Evolutionary conservation across 2,113 vertebrate genomes (phyloP).

Genomic region (Elaphurus davidianus): DNA sequence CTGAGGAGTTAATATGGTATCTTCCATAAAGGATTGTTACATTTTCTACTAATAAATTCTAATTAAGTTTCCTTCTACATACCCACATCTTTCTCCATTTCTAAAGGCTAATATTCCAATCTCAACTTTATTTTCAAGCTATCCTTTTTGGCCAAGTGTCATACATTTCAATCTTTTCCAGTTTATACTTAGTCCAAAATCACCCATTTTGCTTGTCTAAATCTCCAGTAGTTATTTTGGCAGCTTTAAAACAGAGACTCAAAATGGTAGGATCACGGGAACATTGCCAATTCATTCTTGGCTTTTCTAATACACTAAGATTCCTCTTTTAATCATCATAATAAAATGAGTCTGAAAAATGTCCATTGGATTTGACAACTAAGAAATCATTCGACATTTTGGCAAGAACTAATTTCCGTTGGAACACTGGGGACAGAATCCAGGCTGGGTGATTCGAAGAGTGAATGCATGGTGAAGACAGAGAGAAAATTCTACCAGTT

Average conservation of each 20-base stretch:
- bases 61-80: not conserved
- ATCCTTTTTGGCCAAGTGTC: slow-evolving; percentile 7
- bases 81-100: not conserved
- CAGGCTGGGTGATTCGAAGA: not conserved
- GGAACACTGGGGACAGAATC: not conserved
- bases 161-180: slow-evolving; percentile 11
- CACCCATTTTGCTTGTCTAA: slow-evolving; percentile 40
- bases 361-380: slow-evolving; percentile 29
- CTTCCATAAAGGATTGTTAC: not conserved
- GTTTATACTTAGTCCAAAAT: not conserved
- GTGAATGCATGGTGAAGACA: not conserved
- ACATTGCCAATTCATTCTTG: slow-evolving; percentile 12
- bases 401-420: not conserved
- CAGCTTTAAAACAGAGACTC: slow-evolving; percentile 47
- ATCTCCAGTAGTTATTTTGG: slow-evolving; percentile 33
- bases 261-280: slow-evolving; percentile 36
- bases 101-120: not conserved
- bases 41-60: slow-evolving; percentile 19
- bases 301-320: slow-evolving; percentile 27
- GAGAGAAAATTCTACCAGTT: not conserved
- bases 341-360: slow-evolving; percentile 27
- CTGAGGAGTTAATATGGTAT: not conserved
- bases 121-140: not conserved
- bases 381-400: slow-evolving; percentile 26
- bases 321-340: slow-evolving; percentile 38